Base-by-base conservation (phyloP, 2,797 vertebrate genomes). In the Sebastes paucispinis region DNA sequence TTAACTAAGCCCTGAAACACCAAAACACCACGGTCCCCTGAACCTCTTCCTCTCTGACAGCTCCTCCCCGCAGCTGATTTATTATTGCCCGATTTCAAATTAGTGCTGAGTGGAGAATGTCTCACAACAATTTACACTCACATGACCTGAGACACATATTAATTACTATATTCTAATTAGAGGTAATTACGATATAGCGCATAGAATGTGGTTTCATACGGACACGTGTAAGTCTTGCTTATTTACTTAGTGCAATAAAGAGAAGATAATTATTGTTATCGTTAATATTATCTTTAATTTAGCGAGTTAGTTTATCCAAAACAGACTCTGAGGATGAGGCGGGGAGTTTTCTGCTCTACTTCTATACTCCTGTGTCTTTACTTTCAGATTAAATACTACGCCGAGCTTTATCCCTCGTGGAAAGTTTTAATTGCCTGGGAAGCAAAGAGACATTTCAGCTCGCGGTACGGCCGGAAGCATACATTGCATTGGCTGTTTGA, bases 31-130 rank as follows among this genome's bases (percentile, higher is more conserved):
- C 80, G 50, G 77, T 87, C 89, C 91, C 84, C 81, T 85, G 79
- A 86, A 91, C 88, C 87, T 54, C 54, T 74, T 55, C 52, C 85
- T 72, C 63, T 55, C 85, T 82, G 83, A 89, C 92, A 92, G 82
- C 85, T 74, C 75, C 81, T 70, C 60, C 83, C 77, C 10, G 52
- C 83, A 72, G 88, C 88, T 92, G 90, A 93, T 90, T 92, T 86
- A 92, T 93, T 92, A 89, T 81, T 87, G 87, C 77, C 57, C 71
- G 75, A 67, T 87, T 92, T 91, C 84, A 93, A 93, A 94, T 94
- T 89, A 93, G 84, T 62, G 84, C 70, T 7, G 81, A 85, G 90
- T 74, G 77, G 80, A 84, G 80, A 84, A 77, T 1, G 86, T 85
- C 90, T 90, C 87, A 20, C 83, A 87, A 89, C 91, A 89, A 89